Conservation (phyloP, 2,797 vertebrate genomes). For the Nasua narica region DNA sequence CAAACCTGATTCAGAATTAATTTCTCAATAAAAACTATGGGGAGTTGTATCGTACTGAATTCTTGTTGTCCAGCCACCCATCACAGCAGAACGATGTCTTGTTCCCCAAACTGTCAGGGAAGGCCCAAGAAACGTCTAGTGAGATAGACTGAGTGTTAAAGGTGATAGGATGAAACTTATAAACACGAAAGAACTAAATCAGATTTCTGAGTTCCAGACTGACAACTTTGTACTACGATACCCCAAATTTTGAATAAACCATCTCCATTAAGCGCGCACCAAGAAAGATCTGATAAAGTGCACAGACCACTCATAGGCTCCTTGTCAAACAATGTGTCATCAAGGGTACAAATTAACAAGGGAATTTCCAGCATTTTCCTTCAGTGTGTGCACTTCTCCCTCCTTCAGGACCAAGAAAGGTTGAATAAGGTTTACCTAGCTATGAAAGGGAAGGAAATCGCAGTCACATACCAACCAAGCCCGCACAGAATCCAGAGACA, state of each 20-base stretch:
- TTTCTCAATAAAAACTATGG: background rate
- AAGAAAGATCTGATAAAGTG: background rate
- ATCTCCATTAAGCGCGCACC: no score
- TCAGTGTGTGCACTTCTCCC: background rate
- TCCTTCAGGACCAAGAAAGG: background rate
- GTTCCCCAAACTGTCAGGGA: background rate
- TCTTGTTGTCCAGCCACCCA: background rate
- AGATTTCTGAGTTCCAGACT: background rate
- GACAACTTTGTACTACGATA: background rate
- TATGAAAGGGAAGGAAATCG: background rate
- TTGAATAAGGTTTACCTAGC: background rate
- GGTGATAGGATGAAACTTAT: background rate
- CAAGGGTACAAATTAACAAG: background rate
- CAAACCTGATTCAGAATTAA: background rate
- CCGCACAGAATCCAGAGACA: background rate
- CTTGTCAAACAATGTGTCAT: background rate
- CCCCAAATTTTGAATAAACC: background rate
- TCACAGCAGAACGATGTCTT: background rate
- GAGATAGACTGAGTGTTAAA: background rate
- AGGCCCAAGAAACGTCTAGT: background rate
- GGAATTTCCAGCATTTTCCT: background rate
- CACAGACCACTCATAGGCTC: background rate
- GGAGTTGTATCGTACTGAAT: background rate
- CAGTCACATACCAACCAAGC: background rate
- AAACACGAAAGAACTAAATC: background rate